phyloP scores from a whole-genome alignment of 2,113 vertebrate genomes.

The Sylvia atricapilla region DNA sequence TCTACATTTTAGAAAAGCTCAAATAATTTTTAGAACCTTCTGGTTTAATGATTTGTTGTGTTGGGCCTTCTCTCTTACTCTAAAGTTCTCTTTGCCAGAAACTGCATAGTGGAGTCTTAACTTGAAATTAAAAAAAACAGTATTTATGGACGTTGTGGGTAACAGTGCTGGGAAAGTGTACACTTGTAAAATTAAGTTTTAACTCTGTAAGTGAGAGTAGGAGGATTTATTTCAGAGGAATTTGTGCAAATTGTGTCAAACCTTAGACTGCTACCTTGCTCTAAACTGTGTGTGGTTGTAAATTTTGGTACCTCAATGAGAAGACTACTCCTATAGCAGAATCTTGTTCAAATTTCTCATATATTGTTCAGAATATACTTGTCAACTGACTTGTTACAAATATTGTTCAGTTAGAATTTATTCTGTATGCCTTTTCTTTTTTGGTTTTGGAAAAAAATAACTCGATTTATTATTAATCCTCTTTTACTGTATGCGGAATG shows the following conservation, averaged over 20 bases:
- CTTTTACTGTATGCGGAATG: background rate
- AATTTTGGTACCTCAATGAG: background rate
- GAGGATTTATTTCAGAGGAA: background rate
- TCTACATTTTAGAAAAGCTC: background rate
- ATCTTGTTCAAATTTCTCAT: background rate
- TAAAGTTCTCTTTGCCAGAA: background rate
- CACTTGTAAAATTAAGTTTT: background rate
- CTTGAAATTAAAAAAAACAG: background rate
- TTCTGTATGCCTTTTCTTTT: background rate
- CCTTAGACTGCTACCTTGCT: background rate
- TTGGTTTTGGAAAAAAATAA: background rate
- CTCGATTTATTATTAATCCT: background rate
- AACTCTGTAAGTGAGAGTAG: background rate
- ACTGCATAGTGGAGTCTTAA: background rate
- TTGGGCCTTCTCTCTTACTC: background rate
- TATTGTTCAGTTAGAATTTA: background rate
- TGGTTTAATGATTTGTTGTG: background rate
- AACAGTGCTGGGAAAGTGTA: background rate
- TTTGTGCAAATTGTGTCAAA: background rate
- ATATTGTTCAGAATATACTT: background rate
- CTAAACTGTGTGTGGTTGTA: background rate
- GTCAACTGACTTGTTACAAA: background rate
- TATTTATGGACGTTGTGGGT: background rate
- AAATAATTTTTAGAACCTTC: background rate
- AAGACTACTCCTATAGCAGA: background rate